These are phyloP conservation scores for Gymnoscopelus microlampas DNA, from an alignment of 2,797 vertebrate genomes.

Conservation along the genomic window DNA sequence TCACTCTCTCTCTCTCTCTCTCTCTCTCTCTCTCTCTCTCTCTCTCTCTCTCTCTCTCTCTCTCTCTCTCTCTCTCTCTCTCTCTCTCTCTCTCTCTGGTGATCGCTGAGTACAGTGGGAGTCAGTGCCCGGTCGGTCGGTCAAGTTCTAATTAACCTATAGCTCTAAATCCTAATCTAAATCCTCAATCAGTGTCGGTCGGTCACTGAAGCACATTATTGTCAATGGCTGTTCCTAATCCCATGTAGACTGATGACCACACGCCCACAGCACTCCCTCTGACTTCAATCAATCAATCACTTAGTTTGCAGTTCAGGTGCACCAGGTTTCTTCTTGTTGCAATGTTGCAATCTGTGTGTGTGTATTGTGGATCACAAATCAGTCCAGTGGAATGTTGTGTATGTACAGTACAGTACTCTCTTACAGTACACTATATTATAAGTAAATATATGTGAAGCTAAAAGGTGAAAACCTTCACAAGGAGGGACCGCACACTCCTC, in stretches of 20 bases:
- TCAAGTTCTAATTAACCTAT: slow-evolving; percentile 42
- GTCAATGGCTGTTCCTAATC: slow-evolving; percentile 66
- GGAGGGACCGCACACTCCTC: too few species aligned
- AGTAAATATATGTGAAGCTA: too few species aligned
- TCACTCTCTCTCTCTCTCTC: background rate
- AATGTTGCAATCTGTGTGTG: too few species aligned
- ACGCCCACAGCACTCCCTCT: slow-evolving; percentile 37
- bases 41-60: background rate
- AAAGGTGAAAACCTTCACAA: too few species aligned
- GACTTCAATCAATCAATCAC: slow-evolving; percentile 45
- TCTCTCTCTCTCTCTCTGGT: slow-evolving; percentile 13
- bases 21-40: background rate
- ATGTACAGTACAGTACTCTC: too few species aligned
- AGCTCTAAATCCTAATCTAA: slow-evolving; percentile 72
- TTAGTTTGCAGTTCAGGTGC: slow-evolving; percentile 5
- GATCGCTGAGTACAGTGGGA: slow-evolving; percentile 33
- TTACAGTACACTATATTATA: too few species aligned
- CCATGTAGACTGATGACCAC: slow-evolving; percentile 47
- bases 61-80: background rate
- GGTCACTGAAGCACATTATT: slow-evolving; percentile 66
- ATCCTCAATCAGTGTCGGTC: slow-evolving; percentile 57
- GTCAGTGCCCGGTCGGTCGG: slow-evolving; percentile 26
- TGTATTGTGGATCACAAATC: too few species aligned
- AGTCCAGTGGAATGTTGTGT: too few species aligned
- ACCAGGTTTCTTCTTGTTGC: too few species aligned